phyloP scores from a whole-genome alignment of 2,888 invertebrate species.

The Agrochola macilenta region DNA sequence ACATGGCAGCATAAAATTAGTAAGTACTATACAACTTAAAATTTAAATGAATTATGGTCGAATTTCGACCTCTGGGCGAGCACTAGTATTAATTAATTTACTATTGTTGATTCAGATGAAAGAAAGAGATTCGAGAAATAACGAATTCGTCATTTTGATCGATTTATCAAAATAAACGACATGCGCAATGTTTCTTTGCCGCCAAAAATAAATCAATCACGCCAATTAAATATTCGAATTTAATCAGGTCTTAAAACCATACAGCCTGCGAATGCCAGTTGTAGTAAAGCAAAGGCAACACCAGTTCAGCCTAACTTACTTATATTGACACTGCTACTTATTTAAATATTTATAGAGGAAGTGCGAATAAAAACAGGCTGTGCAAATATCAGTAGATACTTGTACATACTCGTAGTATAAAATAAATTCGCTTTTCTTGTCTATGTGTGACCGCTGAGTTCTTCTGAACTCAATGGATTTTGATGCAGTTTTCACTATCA shows the following conservation, averaged over 20 bases:
- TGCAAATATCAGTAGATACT: slow-evolving; percentile 16
- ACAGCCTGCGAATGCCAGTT: neutral
- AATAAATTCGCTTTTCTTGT: neutral
- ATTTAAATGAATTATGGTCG: too few species aligned
- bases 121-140: too few species aligned
- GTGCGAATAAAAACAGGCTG: slow-evolving; percentile 53
- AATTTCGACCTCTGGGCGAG: too few species aligned
- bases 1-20: too few species aligned
- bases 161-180: too few species aligned
- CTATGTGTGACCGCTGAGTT: neutral
- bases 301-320: slow-evolving; percentile 21
- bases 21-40: too few species aligned
- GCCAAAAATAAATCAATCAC: neutral
- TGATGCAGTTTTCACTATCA: neutral
- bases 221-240: neutral
- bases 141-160: too few species aligned
- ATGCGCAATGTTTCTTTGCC: too few species aligned
- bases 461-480: neutral
- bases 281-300: neutral
- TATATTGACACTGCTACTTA: slow-evolving; percentile 12
- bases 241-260: neutral
- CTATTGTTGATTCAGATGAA: too few species aligned
- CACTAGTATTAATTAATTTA: too few species aligned
- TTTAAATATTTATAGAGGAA: slow-evolving; percentile 64
- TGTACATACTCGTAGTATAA: too few species aligned